A percentile compares a stretch with the other conserved stretches of the same genome.
phyloP scores from a whole-genome alignment of 2,797 vertebrate species.

The Scyliorhinus canicula region DNA sequence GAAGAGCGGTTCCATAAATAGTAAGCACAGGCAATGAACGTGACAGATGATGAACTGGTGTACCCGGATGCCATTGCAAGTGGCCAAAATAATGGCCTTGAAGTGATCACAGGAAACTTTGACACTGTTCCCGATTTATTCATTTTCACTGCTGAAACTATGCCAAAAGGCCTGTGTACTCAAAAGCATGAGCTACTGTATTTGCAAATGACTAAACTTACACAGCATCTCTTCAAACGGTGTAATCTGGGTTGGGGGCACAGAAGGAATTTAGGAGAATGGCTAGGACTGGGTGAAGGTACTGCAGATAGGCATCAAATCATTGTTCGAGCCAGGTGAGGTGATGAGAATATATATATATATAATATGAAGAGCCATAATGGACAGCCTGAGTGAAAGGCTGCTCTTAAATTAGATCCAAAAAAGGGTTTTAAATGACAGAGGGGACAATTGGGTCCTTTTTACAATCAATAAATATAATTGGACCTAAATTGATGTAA shows the following conservation, averaged over 20 bases:
- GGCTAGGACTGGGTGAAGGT: background rate
- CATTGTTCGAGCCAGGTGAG: background rate
- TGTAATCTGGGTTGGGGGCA: background rate
- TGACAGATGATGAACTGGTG: background rate
- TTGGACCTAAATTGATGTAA: background rate
- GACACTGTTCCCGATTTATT: background rate
- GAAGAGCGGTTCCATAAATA: background rate
- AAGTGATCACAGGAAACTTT: background rate
- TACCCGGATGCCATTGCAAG: background rate
- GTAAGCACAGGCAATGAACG: background rate
- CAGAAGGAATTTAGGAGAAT: background rate
- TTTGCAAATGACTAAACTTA: background rate
- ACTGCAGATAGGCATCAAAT: background rate
- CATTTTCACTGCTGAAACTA: background rate
- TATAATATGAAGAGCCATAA: background rate
- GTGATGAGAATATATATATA: background rate
- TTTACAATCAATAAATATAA: background rate
- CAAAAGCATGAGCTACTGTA: background rate
- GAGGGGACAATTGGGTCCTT: background rate
- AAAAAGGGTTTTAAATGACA: background rate
- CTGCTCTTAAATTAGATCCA: background rate
- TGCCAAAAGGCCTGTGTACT: background rate
- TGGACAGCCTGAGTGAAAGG: background rate
- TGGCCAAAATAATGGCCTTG: background rate
- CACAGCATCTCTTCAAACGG: background rate